Evolutionary conservation across 1,140 invertebrate genomes (phyloP).

Genomic region (Zaprionus vittiger): DNA sequence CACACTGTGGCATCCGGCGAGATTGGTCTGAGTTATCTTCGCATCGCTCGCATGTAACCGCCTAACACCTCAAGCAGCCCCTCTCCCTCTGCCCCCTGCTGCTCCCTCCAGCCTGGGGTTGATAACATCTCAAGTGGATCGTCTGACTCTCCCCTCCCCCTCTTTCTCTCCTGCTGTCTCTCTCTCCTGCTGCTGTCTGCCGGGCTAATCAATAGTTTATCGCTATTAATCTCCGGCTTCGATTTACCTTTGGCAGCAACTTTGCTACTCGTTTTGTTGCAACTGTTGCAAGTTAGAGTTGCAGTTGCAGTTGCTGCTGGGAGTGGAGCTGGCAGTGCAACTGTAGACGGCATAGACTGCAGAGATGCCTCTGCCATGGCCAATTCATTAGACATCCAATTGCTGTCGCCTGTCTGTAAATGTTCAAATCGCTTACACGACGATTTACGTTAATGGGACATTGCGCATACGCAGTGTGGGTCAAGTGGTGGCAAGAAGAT

Average conservation of each 20-base stretch:
- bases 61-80: constrained; percentile 19
- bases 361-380: constrained; percentile 22
- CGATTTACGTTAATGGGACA: constrained; percentile 66
- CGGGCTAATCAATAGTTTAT: constrained; percentile 81
- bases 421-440: constrained; percentile 58
- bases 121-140: constrained; percentile 71
- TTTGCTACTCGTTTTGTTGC: constrained; percentile 75
- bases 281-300: not conserved
- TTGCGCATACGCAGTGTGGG: constrained; percentile 71
- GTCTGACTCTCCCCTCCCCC: constrained; percentile 21
- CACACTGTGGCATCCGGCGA: constrained; percentile 37
- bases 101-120: constrained; percentile 16
- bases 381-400: constrained; percentile 77
- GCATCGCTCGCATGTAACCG: constrained; percentile 75
- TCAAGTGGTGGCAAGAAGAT: constrained; percentile 32
- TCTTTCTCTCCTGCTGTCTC: not conserved
- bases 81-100: not conserved
- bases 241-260: constrained; percentile 76
- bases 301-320: constrained; percentile 2
- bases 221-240: constrained; percentile 81
- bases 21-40: constrained; percentile 70
- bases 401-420: constrained; percentile 79
- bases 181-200: constrained; percentile 31
- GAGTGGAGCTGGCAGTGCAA: constrained; percentile 7
- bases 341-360: not conserved